A percentile compares a stretch with the other conserved stretches of the same genome.
These are phyloP conservation scores for Podarcis raffonei DNA, from an alignment of 2,113 vertebrate genomes.

Conservation along the genomic window DNA sequence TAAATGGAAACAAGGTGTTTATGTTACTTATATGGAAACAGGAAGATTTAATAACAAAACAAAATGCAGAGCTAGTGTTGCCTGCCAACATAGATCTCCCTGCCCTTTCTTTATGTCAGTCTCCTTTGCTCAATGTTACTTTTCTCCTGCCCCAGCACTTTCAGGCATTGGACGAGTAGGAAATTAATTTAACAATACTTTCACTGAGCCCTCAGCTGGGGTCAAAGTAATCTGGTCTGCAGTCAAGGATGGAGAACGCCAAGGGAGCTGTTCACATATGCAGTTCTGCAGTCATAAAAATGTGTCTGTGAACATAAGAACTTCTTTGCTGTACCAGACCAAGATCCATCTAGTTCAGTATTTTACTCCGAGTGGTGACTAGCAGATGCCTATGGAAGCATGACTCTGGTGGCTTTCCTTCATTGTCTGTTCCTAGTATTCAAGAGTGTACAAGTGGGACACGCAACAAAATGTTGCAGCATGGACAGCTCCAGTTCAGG, in stretches of 20 bases:
- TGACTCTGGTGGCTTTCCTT: background rate
- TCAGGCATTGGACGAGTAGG: background rate
- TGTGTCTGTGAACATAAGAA: background rate
- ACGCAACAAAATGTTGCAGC: background rate
- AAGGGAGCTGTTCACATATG: slow-evolving; percentile 1
- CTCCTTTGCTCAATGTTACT: background rate
- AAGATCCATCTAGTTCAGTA: background rate
- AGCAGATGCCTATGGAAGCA: background rate
- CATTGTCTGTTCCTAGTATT: background rate
- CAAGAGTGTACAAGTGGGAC: background rate
- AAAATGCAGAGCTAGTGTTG: background rate
- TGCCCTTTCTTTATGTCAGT: background rate
- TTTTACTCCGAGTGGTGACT: background rate
- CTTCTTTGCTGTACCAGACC: background rate
- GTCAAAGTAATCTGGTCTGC: slow-evolving; percentile 5
- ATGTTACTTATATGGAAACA: too few relatives aligned
- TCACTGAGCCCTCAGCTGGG: background rate
- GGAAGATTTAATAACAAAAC: background rate
- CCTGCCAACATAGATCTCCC: background rate
- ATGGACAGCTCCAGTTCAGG: background rate
- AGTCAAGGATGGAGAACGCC: slow-evolving; percentile 6
- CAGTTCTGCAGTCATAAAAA: slow-evolving; percentile 13
- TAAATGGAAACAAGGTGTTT: too few relatives aligned
- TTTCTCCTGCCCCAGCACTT: background rate
- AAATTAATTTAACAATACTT: background rate